Base-by-base conservation (phyloP, 2,797 vertebrate genomes). In the Alfaro cultratus region DNA sequence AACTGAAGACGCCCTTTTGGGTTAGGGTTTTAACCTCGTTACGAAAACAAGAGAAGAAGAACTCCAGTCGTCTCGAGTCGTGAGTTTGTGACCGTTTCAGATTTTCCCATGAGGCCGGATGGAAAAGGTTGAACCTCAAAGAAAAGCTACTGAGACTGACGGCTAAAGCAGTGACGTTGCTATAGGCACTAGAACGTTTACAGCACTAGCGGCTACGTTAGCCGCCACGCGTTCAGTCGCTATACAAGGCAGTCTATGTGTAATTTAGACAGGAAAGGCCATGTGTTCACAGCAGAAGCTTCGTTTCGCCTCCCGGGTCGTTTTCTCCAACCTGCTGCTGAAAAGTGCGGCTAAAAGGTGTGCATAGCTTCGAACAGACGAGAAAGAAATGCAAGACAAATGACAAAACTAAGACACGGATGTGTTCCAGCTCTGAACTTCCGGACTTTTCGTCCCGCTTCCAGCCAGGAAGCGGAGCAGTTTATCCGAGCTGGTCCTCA, bases 401-500 rank as follows among this genome's bases (percentile, higher is more conserved):
- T 60, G 82, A 80, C 78, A 62, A 87, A 90, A 86, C 76, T 85
- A 88, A 91, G 84, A 89, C 76, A 41, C 13, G 82, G 76, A 86
- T 1, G 75, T 83, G 80, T 84, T 86, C 15, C 4, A 31, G 15
- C 60, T n/a, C 21, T 16, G 23, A 26, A 26, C 39, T 39, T 9
- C 21, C 5, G 31, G n/a, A 75, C 86, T 71, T 45, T 60, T 79
- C 49, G 36, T 49, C 80, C 80, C 80, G 46, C 76, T 64, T 71
- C 71, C 75, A 51, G 47, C 76, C 18, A 6, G 74, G 78, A 73
- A 85, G 23, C 23, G 49, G 45, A 9, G 29, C 68, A n/a, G 46
- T 18, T 92, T 95, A 98, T 94, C 96, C 92, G 0, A 99, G 96
- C 94, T 97, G 98, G 91, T 99, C 98, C 92, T 99, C 98, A 72